Evolutionary conservation across 2,113 vertebrate species (phyloP).

Genomic region (Glaucomys volans): DNA sequence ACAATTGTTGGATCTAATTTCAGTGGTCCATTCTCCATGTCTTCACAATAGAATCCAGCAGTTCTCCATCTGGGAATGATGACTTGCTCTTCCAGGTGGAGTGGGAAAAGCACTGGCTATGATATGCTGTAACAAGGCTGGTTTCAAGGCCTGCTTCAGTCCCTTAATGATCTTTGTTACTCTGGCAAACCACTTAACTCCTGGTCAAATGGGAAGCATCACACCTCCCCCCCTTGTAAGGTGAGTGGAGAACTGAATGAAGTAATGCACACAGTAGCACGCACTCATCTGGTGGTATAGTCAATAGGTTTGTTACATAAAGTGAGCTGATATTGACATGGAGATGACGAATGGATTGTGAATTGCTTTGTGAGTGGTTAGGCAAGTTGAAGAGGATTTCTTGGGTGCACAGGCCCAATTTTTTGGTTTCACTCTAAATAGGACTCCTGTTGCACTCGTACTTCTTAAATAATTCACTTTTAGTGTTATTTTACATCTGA

Average conservation of each 20-base stretch:
- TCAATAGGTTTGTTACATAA: neutral
- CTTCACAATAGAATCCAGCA: neutral
- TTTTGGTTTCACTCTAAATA: neutral
- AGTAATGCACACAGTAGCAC: neutral
- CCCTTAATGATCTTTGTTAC: neutral
- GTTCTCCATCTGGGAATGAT: neutral
- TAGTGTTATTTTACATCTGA: constrained; percentile 16
- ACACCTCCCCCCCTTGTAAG: neutral
- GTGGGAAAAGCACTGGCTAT: too few species aligned
- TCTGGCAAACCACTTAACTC: neutral
- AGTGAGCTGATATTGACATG: neutral
- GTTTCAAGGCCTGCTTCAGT: neutral
- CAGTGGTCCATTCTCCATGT: neutral
- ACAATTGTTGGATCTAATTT: neutral
- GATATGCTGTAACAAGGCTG: neutral
- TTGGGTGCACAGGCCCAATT: neutral
- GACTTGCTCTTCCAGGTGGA: neutral
- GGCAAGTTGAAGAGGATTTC: neutral
- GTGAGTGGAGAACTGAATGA: neutral
- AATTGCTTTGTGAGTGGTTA: neutral
- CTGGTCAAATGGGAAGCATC: neutral
- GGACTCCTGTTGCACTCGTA: neutral
- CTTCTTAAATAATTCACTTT: neutral
- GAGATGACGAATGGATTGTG: neutral
- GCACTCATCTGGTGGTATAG: neutral